Percentiles rank a stretch among this genome's conserved stretches.
phyloP scores from a whole-genome alignment of 1,140 invertebrate species.

The Brachionus rubens region DNA sequence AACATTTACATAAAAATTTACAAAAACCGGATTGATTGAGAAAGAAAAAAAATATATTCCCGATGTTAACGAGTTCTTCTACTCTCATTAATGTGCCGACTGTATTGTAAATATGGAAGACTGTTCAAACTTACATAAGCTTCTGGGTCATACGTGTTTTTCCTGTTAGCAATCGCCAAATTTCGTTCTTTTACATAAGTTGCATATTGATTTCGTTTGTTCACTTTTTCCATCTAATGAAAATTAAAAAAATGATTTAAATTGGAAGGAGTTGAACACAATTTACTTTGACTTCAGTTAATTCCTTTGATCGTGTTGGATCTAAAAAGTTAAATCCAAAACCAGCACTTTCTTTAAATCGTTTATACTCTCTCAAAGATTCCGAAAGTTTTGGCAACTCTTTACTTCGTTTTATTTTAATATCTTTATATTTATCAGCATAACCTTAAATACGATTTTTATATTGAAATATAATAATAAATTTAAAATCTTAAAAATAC shows the following conservation, averaged over 20 bases:
- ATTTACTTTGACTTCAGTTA: constrained; percentile 14
- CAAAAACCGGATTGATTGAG: not conserved
- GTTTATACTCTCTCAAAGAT: constrained; percentile 17
- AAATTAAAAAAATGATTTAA: not conserved
- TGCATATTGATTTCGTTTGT: constrained; percentile 2
- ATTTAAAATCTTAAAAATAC: not conserved
- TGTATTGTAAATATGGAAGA: constrained; percentile 13
- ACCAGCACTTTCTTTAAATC: constrained; percentile 32
- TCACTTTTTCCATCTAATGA: constrained; percentile 34
- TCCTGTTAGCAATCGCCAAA: not conserved
- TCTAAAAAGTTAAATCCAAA: constrained; percentile 37
- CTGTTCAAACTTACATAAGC: not conserved
- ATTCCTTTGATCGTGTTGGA: constrained; percentile 14
- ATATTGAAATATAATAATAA: not conserved
- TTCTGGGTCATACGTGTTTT: constrained; percentile 13
- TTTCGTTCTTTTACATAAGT: constrained; percentile 19
- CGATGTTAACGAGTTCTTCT: not conserved
- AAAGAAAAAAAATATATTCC: constrained; percentile 13
- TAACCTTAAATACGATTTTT: not conserved
- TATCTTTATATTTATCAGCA: constrained; percentile 32
- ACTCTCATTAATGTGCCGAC: not conserved
- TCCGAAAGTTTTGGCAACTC: not conserved
- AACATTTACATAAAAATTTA: not conserved
- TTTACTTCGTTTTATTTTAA: constrained; percentile 2
- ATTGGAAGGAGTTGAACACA: no score